phyloP scores from a whole-genome alignment of 2,797 vertebrate genomes.

The Cuniculus paca region DNA sequence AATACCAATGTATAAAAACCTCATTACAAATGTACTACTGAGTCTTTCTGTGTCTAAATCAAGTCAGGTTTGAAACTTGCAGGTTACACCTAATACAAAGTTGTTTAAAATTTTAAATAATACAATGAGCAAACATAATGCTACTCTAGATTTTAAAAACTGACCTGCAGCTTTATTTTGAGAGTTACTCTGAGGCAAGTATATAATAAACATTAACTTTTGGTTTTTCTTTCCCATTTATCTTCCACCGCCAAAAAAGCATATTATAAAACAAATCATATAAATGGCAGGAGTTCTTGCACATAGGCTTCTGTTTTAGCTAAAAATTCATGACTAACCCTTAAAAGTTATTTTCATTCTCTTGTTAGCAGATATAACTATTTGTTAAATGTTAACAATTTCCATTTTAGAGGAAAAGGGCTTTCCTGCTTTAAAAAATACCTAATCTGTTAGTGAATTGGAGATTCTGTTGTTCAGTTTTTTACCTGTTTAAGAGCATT shows the following conservation, averaged over 20 bases:
- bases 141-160: constrained; percentile 26
- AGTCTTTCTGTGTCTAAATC: constrained; percentile 43
- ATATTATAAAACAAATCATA: constrained; percentile 61
- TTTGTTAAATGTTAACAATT: background rate
- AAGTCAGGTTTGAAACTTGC: constrained; percentile 53
- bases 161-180: constrained; percentile 43
- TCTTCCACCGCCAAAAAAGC: constrained; percentile 6
- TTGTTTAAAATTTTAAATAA: constrained; percentile 56
- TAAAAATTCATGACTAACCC: constrained; percentile 42
- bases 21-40: constrained; percentile 51
- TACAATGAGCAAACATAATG: constrained; percentile 12
- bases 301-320: constrained; percentile 57
- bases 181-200: constrained; percentile 54
- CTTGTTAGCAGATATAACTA: background rate
- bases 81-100: constrained; percentile 15
- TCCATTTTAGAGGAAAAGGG: background rate
- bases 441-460: background rate
- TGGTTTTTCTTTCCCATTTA: constrained; percentile 18
- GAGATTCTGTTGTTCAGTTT: background rate
- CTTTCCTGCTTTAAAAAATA: background rate
- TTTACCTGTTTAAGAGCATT: background rate
- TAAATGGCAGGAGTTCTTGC: constrained; percentile 42
- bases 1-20: constrained; percentile 49
- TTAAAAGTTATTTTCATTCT: constrained; percentile 57
- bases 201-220: constrained; percentile 66